These are phyloP conservation scores for Lasioglossum marginatum DNA, from an alignment of 2,888 invertebrate species.

Conservation along the genomic window DNA sequence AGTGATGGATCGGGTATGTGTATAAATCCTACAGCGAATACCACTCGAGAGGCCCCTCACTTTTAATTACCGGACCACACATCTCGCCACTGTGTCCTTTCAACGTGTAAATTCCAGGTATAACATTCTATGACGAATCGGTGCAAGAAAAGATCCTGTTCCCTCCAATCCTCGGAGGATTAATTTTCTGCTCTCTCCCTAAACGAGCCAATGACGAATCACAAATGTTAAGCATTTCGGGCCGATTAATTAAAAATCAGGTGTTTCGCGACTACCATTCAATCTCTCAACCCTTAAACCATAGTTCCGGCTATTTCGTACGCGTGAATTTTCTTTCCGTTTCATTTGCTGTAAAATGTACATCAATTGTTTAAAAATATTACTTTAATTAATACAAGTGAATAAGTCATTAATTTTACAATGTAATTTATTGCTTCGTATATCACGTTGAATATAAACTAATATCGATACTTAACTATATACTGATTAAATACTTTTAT, in stretches of 20 bases:
- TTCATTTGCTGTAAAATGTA: not conserved
- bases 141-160: constrained; percentile 59
- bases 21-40: constrained; percentile 59
- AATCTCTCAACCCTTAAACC: not conserved
- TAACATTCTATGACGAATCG: constrained; percentile 84
- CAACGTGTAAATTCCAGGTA: constrained; percentile 80
- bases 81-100: constrained; percentile 76
- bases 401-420: not conserved
- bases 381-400: not conserved
- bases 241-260: constrained; percentile 33
- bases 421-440: not conserved
- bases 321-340: not conserved
- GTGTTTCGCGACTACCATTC: constrained; percentile 13
- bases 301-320: not conserved
- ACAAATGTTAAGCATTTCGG: constrained; percentile 50
- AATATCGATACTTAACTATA: not conserved
- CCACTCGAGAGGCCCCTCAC: constrained; percentile 51
- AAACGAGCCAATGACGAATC: constrained; percentile 43
- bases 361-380: not conserved
- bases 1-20: constrained; percentile 39
- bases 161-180: constrained; percentile 70
- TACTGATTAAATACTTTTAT: not conserved
- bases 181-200: constrained; percentile 38
- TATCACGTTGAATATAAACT: not conserved
- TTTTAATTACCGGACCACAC: constrained; percentile 79